Evolutionary conservation across 2,888 invertebrate species (phyloP), one percentile per base, ranked within the genome.

Genomic region (Chrysodeixis includens): DNA sequence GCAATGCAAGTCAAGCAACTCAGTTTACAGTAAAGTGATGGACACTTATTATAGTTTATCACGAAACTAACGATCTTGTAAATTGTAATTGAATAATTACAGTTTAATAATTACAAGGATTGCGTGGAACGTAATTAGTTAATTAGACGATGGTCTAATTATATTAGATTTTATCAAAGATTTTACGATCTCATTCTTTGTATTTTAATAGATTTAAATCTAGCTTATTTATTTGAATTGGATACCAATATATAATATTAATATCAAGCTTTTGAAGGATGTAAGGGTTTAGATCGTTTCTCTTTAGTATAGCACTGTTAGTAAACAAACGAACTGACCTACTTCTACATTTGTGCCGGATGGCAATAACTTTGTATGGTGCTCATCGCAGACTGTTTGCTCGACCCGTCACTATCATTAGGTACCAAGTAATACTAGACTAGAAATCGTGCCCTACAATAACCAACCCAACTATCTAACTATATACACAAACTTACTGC

Each of bases 41-140:
- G 59, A 40, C 56, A 46, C 69, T 79, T 66, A 72, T 64, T 58
- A 49, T 40, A 14, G 30, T 60, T 62, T 40, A 57, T 53, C 63
- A 69, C 65, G 72, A 64, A 4, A 62, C 32, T 32, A 61, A 65
- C 16, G 8, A 70, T 52, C 44, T 14, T 18, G 22, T 57, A 49
- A n/a, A 56, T 74, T 57, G 65, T 63, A 46, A 64, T 71, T 55
- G 63, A 40, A 56, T 64, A 65, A 74, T 71, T 61, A 58, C 12
- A 55, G 26, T n/a, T n/a, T n/a, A n/a, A n/a, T 46, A 22, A 66
- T 66, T 59, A 57, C 8, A 30, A 58, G 49, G 32, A 59, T 63
- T 1, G 35, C 55, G 55, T 77, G 20, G 40, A 62, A 58, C 14
- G 16, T 58, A 16, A 22, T 62, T 30, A 54, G 3, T 4, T 26